Percentiles rank a stretch among this genome's conserved stretches.
Evolutionary conservation across 2,113 vertebrate genomes (phyloP).

Genomic region (Callospermophilus lateralis): DNA sequence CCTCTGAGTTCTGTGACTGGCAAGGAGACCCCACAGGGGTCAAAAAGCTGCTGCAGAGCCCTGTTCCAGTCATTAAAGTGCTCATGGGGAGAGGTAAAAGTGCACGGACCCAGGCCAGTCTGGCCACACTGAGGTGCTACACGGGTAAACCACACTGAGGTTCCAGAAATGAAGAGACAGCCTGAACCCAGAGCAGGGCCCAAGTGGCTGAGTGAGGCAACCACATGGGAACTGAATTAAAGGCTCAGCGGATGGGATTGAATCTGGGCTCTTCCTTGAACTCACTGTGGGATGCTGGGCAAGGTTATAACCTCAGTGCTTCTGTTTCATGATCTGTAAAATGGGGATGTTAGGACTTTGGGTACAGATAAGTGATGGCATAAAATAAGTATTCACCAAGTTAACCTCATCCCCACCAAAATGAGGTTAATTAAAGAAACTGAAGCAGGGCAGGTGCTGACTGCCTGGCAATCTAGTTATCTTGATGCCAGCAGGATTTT

Average conservation of each 20-base stretch:
- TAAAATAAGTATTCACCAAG: neutral
- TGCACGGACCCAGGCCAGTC: neutral
- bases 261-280: neutral
- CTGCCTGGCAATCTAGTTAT: neutral
- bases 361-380: neutral
- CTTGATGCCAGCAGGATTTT: neutral
- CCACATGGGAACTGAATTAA: neutral
- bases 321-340: neutral
- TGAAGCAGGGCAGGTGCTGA: neutral
- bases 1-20: neutral
- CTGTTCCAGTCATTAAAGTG: neutral
- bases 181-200: neutral
- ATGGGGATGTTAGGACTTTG: neutral
- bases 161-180: neutral
- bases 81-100: neutral
- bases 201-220: accelerated
- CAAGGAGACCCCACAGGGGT: neutral
- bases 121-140: neutral
- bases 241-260: accelerated
- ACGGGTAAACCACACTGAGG: neutral
- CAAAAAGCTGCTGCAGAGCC: neutral
- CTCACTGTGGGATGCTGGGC: neutral
- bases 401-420: neutral
- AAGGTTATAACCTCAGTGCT: neutral
- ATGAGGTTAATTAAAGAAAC: neutral